These are phyloP conservation scores for Acanthochromis polyacanthus DNA, from an alignment of 2,113 vertebrate genomes.

Conservation along the genomic window DNA sequence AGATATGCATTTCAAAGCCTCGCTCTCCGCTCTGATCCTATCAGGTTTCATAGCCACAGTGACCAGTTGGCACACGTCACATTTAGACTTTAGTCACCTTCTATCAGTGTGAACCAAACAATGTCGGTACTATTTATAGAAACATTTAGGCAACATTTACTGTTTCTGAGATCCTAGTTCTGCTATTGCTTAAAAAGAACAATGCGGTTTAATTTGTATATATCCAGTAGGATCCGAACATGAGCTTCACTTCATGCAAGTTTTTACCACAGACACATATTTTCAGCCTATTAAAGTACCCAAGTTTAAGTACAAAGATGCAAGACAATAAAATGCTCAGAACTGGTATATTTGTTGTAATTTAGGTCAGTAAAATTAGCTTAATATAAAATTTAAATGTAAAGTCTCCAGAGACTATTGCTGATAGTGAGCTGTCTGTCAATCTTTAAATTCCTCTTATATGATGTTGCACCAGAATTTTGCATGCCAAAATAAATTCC, in stretches of 20 bases:
- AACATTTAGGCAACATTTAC: not conserved
- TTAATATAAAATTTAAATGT: not conserved
- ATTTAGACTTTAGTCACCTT: slow-evolving; percentile 2
- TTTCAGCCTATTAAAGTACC: not conserved
- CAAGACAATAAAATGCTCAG: not conserved
- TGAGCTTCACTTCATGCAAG: not conserved
- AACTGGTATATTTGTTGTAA: not conserved
- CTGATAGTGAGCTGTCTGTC: not conserved
- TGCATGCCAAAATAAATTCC: too few species aligned
- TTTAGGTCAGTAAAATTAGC: not conserved
- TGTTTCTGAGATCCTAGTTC: not conserved
- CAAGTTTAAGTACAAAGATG: not conserved
- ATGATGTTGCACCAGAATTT: too few species aligned
- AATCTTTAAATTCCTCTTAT: not conserved
- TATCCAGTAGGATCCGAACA: not conserved
- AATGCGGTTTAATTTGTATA: not conserved
- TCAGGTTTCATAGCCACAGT: slow-evolving; percentile 4
- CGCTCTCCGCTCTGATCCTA: not conserved
- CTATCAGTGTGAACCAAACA: slow-evolving; percentile 9
- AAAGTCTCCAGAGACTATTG: not conserved
- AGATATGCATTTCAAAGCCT: slow-evolving; percentile 20
- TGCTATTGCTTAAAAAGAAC: not conserved
- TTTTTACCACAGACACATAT: not conserved
- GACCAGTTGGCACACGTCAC: slow-evolving; percentile 2
- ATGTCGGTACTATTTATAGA: slow-evolving; percentile 10